Base-by-base conservation (phyloP, 2,113 vertebrate species). In the Hypomesus transpacificus region DNA sequence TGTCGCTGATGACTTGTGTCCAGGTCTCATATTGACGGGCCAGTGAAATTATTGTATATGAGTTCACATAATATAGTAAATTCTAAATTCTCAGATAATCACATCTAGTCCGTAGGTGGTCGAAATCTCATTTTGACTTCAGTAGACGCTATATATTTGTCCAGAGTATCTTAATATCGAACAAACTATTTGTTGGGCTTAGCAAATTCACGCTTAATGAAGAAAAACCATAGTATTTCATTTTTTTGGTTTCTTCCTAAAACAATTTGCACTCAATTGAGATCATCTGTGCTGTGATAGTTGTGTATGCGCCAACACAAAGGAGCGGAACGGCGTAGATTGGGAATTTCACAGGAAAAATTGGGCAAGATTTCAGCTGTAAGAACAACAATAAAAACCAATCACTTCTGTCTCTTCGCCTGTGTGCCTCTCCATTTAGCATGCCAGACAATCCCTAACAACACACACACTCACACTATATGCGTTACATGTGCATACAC, bases 21-120 rank as follows among this genome's bases (percentile, higher is more conserved):
- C 84, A 83, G 83, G 80, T 82, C 66, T 82, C 77, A 76, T 87
- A 82, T 85, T 80, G 86, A 88, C 86, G 82, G 2, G 28, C 52
- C 8, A 46, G 39, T 34, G 31, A 13, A 46, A 51, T 54, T 46
- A 13, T 17, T 64, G 70, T 76, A 53, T 22, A 69, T 7, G 39
- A 46, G 39, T 46, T 46, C 39, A 46, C 8, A 11, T 9, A 46
- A 11, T 9, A 46, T 46, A 46, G 39, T 13, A 9, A 46, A 46
- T 46, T 46, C 9, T 2, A 46, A 9, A 46, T 46, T 46, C 39
- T 9, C 39, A 46, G 39, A 46, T 46, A 46, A 46, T 46, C 39
- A 46, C 39, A 46, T 46, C 39, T 46, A 11, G 39, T 46, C 39
- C 39, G 9, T 46, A 46, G 8, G 39, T 46, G 39, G 9, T 46